A percentile compares a stretch with the other conserved stretches of the same genome.
Conservation (phyloP, 2,113 vertebrate genomes). For the human (Homo sapiens) region GRCh38 chrX:135545001-135545500, state of each 20-base stretch:
- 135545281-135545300: conserved; percentile 20
- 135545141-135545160: conserved; percentile 31
- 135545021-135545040: neutral
- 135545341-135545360: conserved; percentile 40
- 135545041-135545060: neutral
- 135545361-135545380: conserved; percentile 51
- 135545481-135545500: conserved; percentile 95
- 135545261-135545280: conserved; percentile 35
- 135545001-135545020: neutral
- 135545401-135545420: conserved; percentile 74
- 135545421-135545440: conserved; percentile 99
- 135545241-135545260: conserved; percentile 30
- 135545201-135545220: neutral
- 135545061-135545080: neutral
- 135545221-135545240: conserved; percentile 37
- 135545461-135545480: conserved; percentile 98
- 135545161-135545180: neutral
- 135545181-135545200: neutral
- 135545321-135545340: conserved; percentile 2
- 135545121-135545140: neutral
- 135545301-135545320: conserved; percentile 43
- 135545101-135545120: neutral
- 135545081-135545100: neutral
- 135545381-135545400: conserved; percentile 64
- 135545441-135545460: conserved; percentile 98